These are phyloP conservation scores for Steinernema khuongi DNA, from an alignment of 1,140 invertebrate genomes.

Conservation along the genomic window DNA sequence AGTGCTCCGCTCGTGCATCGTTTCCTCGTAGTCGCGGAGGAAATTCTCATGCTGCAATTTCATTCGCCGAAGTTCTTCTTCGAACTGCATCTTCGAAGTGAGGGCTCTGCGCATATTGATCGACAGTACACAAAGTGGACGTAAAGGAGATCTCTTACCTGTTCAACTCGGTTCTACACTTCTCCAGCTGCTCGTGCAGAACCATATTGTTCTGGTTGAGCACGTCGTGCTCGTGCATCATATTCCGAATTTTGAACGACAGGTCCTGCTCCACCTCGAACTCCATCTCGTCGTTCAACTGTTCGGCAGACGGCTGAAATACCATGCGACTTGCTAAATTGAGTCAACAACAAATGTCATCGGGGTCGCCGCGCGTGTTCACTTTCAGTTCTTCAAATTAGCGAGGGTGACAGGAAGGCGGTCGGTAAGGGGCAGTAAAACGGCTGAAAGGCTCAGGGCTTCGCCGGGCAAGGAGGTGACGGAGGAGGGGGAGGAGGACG, in stretches of 20 bases:
- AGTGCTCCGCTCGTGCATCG: conserved; percentile 34
- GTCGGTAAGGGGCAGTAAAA: no score
- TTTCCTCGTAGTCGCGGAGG: conserved; percentile 38
- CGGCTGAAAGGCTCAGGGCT: no score
- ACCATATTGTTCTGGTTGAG: background rate
- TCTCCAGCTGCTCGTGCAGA: background rate
- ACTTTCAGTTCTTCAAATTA: conserved; percentile 7
- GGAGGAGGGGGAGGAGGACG: background rate
- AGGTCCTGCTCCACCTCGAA: background rate
- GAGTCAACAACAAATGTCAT: conserved; percentile 15
- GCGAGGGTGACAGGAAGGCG: conserved; percentile 2
- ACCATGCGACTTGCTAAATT: background rate
- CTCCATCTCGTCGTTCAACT: background rate
- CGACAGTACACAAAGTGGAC: background rate
- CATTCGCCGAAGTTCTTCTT: conserved; percentile 13
- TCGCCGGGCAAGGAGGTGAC: no score
- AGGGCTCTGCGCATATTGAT: background rate
- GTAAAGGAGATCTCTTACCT: background rate
- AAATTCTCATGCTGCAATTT: conserved; percentile 27
- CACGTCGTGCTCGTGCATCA: background rate
- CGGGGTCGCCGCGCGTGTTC: background rate
- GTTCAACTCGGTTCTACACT: background rate
- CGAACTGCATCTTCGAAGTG: background rate
- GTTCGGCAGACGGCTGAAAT: conserved; percentile 1
- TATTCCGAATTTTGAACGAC: background rate